phyloP scores from a whole-genome alignment of 2,113 vertebrate genomes.

The Gallinago undulata region DNA sequence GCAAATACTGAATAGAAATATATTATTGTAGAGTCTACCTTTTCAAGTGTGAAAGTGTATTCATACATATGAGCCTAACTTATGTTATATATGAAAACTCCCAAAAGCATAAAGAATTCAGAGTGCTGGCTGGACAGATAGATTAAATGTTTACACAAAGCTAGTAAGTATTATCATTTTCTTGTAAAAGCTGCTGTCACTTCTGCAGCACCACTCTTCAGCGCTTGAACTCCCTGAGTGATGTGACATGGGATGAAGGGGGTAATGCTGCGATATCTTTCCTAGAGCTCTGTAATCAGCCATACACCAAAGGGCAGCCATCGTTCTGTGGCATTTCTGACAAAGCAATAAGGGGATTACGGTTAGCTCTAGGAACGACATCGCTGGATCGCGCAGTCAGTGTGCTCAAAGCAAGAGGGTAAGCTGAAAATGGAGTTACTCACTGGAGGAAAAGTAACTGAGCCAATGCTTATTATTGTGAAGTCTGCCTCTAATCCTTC shows the following conservation, averaged over 20 bases:
- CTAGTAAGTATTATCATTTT: background rate
- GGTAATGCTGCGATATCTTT: background rate
- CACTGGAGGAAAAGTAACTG: background rate
- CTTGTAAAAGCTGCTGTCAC: conserved; percentile 6
- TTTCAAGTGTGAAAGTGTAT: background rate
- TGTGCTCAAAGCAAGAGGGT: background rate
- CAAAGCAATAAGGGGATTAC: conserved; percentile 24
- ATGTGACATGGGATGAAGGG: conserved; percentile 8
- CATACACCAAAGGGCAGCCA: conserved; percentile 29
- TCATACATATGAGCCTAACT: background rate
- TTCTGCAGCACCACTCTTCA: background rate
- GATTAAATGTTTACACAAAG: conserved; percentile 36
- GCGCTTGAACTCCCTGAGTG: background rate
- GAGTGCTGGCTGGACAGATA: background rate
- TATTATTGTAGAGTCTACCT: background rate
- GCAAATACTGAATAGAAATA: background rate
- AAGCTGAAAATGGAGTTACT: conserved; percentile 20
- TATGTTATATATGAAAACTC: background rate
- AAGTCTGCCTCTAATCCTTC: background rate
- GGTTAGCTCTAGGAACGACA: background rate
- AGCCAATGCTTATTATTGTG: background rate
- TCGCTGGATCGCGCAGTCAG: background rate
- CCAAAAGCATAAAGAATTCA: background rate
- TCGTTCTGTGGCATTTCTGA: background rate
- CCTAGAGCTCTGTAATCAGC: conserved; percentile 15